Percentiles rank a stretch among this genome's conserved stretches.
Evolutionary conservation across 2,888 invertebrate genomes (phyloP).

Genomic region (Cyclophora albipunctata): DNA sequence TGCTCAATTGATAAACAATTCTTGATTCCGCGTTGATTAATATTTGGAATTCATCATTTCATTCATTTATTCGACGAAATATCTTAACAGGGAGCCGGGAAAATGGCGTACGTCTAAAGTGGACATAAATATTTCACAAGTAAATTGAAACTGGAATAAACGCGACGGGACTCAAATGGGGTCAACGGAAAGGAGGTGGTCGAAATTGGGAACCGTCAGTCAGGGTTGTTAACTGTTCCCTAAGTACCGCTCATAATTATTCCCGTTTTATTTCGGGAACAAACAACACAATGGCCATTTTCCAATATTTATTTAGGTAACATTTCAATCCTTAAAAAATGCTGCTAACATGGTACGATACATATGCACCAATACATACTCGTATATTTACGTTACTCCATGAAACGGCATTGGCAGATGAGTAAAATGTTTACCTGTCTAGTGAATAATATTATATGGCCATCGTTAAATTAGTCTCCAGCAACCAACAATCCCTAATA

Average conservation of each 20-base stretch:
- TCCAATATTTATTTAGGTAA: too few relatives aligned
- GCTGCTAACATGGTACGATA: too few relatives aligned
- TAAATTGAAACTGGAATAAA: constrained; percentile 32
- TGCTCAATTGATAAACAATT: too few relatives aligned
- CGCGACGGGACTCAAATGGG: background rate
- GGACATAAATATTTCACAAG: constrained; percentile 41
- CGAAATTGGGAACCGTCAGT: background rate
- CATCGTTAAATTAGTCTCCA: background rate
- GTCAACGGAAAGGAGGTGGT: constrained; percentile 5
- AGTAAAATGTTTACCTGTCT: too few relatives aligned
- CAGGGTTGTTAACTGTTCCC: constrained; percentile 1
- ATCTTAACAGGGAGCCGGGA: constrained; percentile 23
- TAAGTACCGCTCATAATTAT: constrained; percentile 4
- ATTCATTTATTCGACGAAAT: constrained; percentile 30
- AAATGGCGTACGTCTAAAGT: constrained; percentile 34
- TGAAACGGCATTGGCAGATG: too few relatives aligned
- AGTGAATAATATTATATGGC: too few relatives aligned
- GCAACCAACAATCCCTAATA: background rate
- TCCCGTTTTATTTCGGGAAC: background rate
- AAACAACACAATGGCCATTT: too few relatives aligned
- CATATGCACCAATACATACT: too few relatives aligned
- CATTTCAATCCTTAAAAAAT: too few relatives aligned
- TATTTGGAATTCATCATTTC: constrained; percentile 26
- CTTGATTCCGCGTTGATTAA: too few relatives aligned
- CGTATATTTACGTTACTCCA: too few relatives aligned